A percentile compares a stretch with the other conserved stretches of the same genome.
Evolutionary conservation across 2,113 vertebrate species (phyloP).

Genomic region (Lathamus discolor): DNA sequence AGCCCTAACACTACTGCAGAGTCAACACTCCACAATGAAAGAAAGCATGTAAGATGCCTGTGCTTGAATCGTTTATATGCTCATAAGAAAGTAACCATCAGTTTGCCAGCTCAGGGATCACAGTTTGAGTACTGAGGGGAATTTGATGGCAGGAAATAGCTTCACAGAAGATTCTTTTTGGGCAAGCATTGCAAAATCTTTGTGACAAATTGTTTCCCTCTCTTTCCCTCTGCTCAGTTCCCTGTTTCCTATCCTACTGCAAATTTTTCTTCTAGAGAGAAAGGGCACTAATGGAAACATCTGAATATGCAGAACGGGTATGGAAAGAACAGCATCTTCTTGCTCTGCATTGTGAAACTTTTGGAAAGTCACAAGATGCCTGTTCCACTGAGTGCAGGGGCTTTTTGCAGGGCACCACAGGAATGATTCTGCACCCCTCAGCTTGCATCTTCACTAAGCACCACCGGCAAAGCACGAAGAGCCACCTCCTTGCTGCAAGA

Average conservation of each 20-base stretch:
- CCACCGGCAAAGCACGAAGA: background rate
- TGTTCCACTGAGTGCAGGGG: background rate
- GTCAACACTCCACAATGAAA: background rate
- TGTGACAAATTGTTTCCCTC: background rate
- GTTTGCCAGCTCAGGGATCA: background rate
- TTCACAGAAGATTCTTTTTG: background rate
- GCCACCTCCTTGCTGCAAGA: background rate
- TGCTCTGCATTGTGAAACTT: background rate
- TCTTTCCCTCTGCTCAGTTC: background rate
- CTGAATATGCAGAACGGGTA: background rate
- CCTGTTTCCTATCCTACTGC: background rate
- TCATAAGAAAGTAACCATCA: background rate
- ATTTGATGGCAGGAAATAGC: background rate
- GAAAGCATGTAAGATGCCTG: fast-evolving
- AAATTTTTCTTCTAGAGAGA: background rate
- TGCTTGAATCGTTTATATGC: background rate
- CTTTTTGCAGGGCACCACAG: background rate
- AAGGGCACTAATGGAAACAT: background rate
- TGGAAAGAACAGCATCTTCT: constrained; percentile 17
- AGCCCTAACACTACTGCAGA: background rate
- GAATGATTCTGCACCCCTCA: fast-evolving
- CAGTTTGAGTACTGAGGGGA: background rate
- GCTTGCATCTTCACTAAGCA: background rate
- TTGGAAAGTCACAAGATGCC: constrained; percentile 48
- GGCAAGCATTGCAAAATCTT: background rate